Evolutionary conservation across 2,888 invertebrate genomes (phyloP).

Genomic region (Cartodere bifasciata): DNA sequence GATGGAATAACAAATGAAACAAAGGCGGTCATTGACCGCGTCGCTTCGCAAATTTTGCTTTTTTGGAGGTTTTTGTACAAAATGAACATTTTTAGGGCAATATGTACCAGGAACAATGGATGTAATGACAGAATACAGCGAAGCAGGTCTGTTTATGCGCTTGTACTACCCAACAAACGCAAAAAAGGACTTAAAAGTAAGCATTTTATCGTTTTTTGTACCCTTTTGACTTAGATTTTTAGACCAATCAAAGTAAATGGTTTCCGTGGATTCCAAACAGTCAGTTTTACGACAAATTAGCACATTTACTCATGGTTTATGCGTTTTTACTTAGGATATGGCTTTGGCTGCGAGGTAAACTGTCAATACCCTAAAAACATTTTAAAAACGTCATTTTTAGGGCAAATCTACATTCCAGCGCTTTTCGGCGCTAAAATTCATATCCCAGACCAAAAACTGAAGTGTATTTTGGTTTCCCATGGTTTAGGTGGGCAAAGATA

Average conservation of each 20-base stretch:
- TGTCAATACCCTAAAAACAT: constrained; percentile 1
- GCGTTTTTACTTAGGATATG: constrained; percentile 15
- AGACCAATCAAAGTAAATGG: constrained; percentile 39
- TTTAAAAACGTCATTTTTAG: constrained; percentile 20
- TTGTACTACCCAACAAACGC: constrained; percentile 44
- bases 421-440: constrained; percentile 37
- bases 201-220: constrained; percentile 10
- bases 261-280: constrained; percentile 42
- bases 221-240: constrained; percentile 20
- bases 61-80: too few species aligned
- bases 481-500: constrained; percentile 49
- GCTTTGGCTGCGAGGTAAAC: not conserved
- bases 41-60: too few species aligned
- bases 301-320: constrained; percentile 32
- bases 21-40: too few species aligned
- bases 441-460: constrained; percentile 32
- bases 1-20: too few species aligned
- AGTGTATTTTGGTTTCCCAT: constrained; percentile 51
- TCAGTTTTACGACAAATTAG: constrained; percentile 41
- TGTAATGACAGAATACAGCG: constrained; percentile 41
- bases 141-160: constrained; percentile 41
- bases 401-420: constrained; percentile 40
- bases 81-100: constrained; percentile 31
- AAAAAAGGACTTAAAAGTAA: constrained; percentile 33
- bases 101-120: constrained; percentile 45